These are phyloP conservation scores for Octodonta nipae DNA, from an alignment of 2,888 invertebrate species.

Conservation along the genomic window DNA sequence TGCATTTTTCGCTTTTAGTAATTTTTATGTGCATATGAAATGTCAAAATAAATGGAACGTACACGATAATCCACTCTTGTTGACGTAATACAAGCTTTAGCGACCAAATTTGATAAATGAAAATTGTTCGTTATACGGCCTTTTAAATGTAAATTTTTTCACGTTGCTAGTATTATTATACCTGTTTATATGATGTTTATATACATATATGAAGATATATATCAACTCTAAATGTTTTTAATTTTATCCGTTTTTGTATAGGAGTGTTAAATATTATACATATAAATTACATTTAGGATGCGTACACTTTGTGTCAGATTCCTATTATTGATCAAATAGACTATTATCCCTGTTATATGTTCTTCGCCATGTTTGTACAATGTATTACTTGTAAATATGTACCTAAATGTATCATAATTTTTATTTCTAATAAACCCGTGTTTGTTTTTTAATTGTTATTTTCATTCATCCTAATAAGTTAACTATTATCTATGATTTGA, in stretches of 20 bases:
- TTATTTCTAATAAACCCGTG: conserved; percentile 32
- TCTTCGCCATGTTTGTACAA: conserved; percentile 28
- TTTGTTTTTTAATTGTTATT: conserved; percentile 27
- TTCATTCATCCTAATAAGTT: too few relatives aligned
- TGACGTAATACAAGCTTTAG: conserved; percentile 8
- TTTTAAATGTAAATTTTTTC: conserved; percentile 5
- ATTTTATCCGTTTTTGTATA: conserved; percentile 14
- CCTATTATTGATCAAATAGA: conserved; percentile 5
- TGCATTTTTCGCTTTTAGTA: too few relatives aligned
- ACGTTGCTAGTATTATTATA: conserved; percentile 7
- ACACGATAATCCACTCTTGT: conserved; percentile 5
- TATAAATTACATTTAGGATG: not conserved
- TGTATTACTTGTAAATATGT: conserved; percentile 32
- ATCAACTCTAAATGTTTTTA: too few relatives aligned
- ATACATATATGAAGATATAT: conserved; percentile 5
- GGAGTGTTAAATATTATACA: conserved; percentile 7
- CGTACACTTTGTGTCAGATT: conserved; percentile 5
- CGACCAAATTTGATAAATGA: conserved; percentile 14
- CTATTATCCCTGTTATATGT: conserved; percentile 4
- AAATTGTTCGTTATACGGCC: conserved; percentile 13
- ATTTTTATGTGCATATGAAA: too few relatives aligned
- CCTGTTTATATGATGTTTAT: conserved; percentile 9
- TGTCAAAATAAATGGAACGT: not conserved
- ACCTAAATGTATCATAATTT: conserved; percentile 31
- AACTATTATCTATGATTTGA: too few relatives aligned